Conservation (phyloP, 2,888 invertebrate genomes). For the Alsophila aescularia region DNA sequence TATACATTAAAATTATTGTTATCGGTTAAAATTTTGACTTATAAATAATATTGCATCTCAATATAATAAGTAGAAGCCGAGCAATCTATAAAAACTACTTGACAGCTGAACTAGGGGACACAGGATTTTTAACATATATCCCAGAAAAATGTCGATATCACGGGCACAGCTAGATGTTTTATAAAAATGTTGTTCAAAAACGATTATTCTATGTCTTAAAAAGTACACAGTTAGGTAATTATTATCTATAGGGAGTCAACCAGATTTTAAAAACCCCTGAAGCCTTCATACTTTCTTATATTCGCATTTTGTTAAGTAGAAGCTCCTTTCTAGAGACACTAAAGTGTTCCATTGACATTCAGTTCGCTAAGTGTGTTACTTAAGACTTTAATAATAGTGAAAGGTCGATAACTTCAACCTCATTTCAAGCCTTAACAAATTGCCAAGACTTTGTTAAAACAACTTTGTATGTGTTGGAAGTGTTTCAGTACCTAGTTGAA, state of each 20-base stretch:
- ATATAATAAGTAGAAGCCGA: too few species aligned
- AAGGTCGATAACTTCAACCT: constrained; percentile 30
- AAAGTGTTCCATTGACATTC: constrained; percentile 25
- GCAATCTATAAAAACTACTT: too few species aligned
- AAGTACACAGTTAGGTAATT: too few species aligned
- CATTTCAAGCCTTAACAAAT: constrained; percentile 27
- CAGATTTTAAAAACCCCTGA: background rate
- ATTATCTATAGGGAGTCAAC: background rate
- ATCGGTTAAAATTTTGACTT: too few species aligned
- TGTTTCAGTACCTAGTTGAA: constrained; percentile 26
- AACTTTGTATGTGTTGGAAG: constrained; percentile 27
- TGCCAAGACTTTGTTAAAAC: constrained; percentile 28
- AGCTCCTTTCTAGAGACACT: constrained; percentile 7
- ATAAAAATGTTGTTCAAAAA: too few species aligned
- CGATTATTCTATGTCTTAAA: too few species aligned
- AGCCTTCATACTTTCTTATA: background rate
- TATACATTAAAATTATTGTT: too few species aligned
- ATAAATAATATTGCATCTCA: too few species aligned
- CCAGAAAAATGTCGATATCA: too few species aligned
- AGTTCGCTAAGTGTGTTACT: constrained; percentile 28
- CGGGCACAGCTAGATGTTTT: too few species aligned
- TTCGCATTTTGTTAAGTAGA: background rate
- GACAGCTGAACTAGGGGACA: too few species aligned
- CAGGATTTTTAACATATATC: too few species aligned
- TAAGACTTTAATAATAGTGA: constrained; percentile 30